Conservation (phyloP, 2,888 invertebrate genomes). For the Orchesellides sinensis region DNA sequence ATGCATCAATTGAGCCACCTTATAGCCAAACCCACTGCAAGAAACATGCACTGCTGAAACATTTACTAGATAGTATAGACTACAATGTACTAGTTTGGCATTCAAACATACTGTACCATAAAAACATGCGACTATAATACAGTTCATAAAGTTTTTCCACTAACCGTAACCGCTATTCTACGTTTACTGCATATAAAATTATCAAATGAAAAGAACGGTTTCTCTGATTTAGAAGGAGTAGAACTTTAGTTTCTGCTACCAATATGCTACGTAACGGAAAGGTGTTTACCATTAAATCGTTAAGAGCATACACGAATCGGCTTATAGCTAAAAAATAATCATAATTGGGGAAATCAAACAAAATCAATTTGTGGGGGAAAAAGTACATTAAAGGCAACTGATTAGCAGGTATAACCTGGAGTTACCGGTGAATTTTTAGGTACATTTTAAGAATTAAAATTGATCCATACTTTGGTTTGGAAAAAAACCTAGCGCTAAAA, state of each 20-base stretch:
- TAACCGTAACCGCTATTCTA: conserved; percentile 18
- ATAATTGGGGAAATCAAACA: too few relatives aligned
- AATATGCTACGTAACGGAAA: not conserved
- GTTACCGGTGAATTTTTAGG: too few relatives aligned
- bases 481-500: not conserved
- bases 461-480: too few relatives aligned
- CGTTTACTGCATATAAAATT: not conserved
- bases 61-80: not conserved
- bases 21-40: conserved; percentile 27
- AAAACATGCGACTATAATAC: not conserved
- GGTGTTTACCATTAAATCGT: not conserved
- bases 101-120: not conserved
- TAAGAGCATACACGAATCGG: conserved; percentile 10
- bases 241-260: not conserved
- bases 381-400: too few relatives aligned
- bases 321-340: not conserved
- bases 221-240: not conserved
- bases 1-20: conserved; percentile 33
- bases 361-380: too few relatives aligned
- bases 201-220: not conserved
- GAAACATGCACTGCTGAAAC: conserved; percentile 4
- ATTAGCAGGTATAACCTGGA: too few relatives aligned
- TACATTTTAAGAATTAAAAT: too few relatives aligned
- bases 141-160: conserved; percentile 13
- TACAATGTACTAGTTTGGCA: not conserved